Percentiles rank a stretch among this genome's conserved stretches.
phyloP scores from a whole-genome alignment of 23 tunicate genomes.

The Diplosoma virens region DNA sequence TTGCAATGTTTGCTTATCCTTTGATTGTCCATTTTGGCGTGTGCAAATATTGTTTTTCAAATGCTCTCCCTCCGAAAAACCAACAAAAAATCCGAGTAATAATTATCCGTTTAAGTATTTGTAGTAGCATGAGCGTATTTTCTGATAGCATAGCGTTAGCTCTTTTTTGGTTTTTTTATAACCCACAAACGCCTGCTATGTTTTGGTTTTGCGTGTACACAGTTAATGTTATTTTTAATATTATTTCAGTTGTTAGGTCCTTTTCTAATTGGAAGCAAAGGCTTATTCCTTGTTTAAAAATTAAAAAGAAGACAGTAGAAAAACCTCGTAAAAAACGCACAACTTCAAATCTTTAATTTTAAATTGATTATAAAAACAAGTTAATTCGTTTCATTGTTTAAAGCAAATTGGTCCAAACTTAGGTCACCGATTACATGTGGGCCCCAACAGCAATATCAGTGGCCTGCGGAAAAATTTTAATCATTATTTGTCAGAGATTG shows the following conservation, averaged over 20 bases:
- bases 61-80: background rate
- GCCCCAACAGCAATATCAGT: too few species aligned
- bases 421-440: too few species aligned
- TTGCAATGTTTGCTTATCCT: conserved; percentile 23
- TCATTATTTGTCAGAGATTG: too few species aligned
- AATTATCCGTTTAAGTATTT: conserved; percentile 36
- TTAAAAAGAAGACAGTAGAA: too few species aligned
- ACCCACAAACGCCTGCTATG: conserved; percentile 13
- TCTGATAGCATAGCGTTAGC: conserved; percentile 43
- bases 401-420: too few species aligned
- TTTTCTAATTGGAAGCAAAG: conserved; percentile 59
- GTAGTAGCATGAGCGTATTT: conserved; percentile 36
- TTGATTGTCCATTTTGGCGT: conserved; percentile 14
- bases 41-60: conserved; percentile 5
- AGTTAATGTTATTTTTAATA: conserved; percentile 42
- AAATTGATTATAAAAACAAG: too few species aligned
- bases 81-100: conserved; percentile 1
- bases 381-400: too few species aligned
- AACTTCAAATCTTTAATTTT: too few species aligned
- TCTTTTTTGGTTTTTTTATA: conserved; percentile 28
- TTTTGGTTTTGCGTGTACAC: conserved; percentile 38
- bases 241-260: conserved; percentile 43
- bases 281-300: conserved; percentile 28
- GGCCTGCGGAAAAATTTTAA: too few species aligned
- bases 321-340: too few species aligned